phyloP scores from a whole-genome alignment of 92 coral and sea anemone species.

The Galaxea fascicularis region DNA sequence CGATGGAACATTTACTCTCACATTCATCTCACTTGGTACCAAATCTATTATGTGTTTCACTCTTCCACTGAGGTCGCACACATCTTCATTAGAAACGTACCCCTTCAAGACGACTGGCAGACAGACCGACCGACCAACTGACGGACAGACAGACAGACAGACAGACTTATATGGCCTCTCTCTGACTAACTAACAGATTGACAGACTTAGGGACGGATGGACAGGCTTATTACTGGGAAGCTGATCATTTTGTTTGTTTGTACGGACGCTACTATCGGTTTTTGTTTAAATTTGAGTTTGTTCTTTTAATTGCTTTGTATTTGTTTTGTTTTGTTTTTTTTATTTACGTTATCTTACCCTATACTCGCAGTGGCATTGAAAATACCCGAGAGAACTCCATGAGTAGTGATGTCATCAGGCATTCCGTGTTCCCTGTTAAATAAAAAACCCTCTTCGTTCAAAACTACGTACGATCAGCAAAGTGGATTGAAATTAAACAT shows the following conservation, averaged over 20 bases:
- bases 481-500: too few species aligned
- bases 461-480: background rate
- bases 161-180: background rate
- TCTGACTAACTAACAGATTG: background rate
- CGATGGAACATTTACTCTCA: too few species aligned
- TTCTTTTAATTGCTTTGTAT: too few species aligned
- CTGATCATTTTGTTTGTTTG: too few species aligned
- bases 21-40: too few species aligned
- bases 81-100: too few species aligned
- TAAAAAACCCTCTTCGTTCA: background rate
- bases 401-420: constrained; percentile 90
- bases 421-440: constrained; percentile 76
- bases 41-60: background rate
- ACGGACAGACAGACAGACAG: background rate
- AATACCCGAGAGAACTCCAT: constrained; percentile 90
- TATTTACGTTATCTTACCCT: constrained; percentile 70
- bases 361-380: constrained; percentile 85
- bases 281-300: too few species aligned
- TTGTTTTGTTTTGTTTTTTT: too few species aligned
- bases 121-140: background rate
- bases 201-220: background rate
- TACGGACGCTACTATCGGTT: too few species aligned
- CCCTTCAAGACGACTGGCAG: background rate
- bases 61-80: background rate
- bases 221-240: background rate